Percentiles rank a stretch among this genome's conserved stretches.
phyloP scores from a whole-genome alignment of 2,113 vertebrate species.

The Percopsis transmontana region DNA sequence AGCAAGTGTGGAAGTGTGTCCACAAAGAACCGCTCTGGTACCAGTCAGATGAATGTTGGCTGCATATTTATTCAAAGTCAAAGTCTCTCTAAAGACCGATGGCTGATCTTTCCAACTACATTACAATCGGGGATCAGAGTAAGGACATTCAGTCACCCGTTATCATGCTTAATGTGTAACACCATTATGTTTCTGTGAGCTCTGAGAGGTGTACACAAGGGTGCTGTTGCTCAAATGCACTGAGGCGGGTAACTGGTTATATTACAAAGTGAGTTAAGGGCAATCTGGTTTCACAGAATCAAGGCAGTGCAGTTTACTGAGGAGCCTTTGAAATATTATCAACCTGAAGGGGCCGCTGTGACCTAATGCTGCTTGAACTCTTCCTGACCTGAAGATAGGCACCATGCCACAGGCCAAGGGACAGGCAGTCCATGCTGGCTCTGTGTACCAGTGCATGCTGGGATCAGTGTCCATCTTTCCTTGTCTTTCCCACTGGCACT shows the following conservation, averaged over 20 bases:
- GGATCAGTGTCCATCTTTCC: background rate
- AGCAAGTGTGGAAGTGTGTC: background rate
- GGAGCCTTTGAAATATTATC: no score
- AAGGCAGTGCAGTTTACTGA: background rate
- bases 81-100: no score
- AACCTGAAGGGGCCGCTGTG: background rate
- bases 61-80: constrained; percentile 20
- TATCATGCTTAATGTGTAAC: background rate
- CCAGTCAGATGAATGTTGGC: constrained; percentile 50
- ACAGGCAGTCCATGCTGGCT: background rate
- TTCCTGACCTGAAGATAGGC: background rate
- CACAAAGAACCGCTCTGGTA: constrained; percentile 12
- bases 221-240: background rate
- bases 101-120: no score
- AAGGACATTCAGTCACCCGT: background rate
- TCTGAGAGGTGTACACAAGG: background rate
- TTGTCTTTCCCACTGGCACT: no score
- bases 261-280: background rate
- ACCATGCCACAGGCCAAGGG: background rate
- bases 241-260: background rate
- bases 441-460: background rate
- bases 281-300: no score
- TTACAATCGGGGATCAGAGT: no score
- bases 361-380: background rate
- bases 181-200: background rate